Conservation (phyloP, 1,140 invertebrate genomes). For the Trichonephila clavipes region DNA sequence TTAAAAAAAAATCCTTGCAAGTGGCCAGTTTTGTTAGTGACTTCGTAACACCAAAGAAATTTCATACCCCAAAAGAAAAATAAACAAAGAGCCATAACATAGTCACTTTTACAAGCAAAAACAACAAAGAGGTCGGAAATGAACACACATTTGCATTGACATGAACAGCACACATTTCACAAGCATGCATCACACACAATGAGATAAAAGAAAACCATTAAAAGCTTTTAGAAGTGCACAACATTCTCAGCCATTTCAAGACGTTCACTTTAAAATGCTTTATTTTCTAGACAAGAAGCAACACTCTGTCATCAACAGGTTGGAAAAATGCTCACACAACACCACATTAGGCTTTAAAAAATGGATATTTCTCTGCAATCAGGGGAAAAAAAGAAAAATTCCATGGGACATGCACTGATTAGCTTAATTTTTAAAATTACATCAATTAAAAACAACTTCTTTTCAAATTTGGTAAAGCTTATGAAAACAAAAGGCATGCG, state of each 20-base stretch:
- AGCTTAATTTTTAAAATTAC: not conserved
- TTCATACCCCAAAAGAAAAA: not conserved
- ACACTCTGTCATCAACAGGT: conserved; percentile 19
- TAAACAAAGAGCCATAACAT: not conserved
- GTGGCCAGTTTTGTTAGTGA: no score
- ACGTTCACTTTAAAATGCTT: conserved; percentile 16
- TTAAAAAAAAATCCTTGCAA: no score
- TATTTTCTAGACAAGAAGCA: conserved; percentile 34
- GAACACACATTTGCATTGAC: conserved; percentile 43
- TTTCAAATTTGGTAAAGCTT: not conserved
- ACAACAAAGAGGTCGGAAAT: not conserved
- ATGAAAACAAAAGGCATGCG: conserved; percentile 2
- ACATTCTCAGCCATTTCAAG: conserved; percentile 57
- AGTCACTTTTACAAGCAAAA: not conserved
- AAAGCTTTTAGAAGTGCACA: conserved; percentile 76
- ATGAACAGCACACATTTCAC: conserved; percentile 55
- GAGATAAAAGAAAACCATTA: conserved; percentile 54
- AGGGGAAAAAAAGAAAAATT: not conserved
- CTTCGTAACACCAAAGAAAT: no score
- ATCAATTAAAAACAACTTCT: not conserved
- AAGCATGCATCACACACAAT: conserved; percentile 71
- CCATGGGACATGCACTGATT: not conserved
- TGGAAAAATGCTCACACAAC: not conserved
- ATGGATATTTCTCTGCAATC: not conserved
- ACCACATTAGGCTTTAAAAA: not conserved